Evolutionary conservation across 2,888 invertebrate genomes (phyloP).

Genomic region (Phasia obesa): DNA sequence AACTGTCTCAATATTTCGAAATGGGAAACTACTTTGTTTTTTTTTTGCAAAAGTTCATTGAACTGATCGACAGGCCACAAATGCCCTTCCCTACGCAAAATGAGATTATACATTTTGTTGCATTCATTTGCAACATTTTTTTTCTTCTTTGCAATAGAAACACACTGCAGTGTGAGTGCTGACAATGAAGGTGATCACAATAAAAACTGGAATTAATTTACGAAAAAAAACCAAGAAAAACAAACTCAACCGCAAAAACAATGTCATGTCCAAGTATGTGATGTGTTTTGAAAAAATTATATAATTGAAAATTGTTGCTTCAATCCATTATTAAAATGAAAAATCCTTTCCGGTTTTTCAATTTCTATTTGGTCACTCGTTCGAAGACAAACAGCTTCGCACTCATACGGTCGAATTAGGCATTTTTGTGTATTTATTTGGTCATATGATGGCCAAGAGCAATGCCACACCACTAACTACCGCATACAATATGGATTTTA

Average conservation of each 20-base stretch:
- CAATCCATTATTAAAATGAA: conserved; percentile 36
- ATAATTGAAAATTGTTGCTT: conserved; percentile 62
- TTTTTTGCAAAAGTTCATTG: no score
- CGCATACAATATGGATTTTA: conserved; percentile 53
- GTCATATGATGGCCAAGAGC: conserved; percentile 63
- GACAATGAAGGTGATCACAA: conserved; percentile 44
- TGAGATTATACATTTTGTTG: not conserved
- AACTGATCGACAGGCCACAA: not conserved
- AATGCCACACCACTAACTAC: conserved; percentile 69
- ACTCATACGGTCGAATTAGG: not conserved
- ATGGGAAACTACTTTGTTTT: no score
- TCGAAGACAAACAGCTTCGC: conserved; percentile 13
- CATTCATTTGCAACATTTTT: conserved; percentile 20
- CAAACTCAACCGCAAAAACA: conserved; percentile 5
- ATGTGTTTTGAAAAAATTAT: conserved; percentile 41
- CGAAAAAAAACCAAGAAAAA: conserved; percentile 7
- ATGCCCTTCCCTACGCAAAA: conserved; percentile 52
- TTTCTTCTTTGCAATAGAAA: not conserved
- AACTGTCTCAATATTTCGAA: no score
- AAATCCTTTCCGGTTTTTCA: conserved; percentile 70
- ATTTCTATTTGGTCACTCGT: conserved; percentile 60
- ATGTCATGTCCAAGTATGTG: conserved; percentile 36
- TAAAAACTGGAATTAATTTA: conserved; percentile 56
- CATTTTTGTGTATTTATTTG: conserved; percentile 8
- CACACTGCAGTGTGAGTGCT: not conserved